phyloP scores from a whole-genome alignment of 2,797 vertebrate genomes.

The Cossypha niveicapilla region DNA sequence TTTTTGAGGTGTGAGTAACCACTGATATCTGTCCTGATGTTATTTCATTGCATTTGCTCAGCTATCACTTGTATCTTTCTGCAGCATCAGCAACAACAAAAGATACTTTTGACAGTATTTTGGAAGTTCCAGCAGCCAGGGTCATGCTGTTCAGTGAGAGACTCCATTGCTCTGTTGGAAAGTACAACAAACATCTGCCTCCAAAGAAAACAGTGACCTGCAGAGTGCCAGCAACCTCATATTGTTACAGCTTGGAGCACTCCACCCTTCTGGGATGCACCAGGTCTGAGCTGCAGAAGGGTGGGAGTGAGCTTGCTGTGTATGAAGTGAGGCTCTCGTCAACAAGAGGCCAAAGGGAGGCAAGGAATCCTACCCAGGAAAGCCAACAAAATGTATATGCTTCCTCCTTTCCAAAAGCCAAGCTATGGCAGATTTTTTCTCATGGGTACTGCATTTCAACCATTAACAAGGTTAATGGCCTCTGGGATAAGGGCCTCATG shows the following conservation, averaged over 20 bases:
- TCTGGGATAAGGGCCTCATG: background rate
- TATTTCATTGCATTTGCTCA: background rate
- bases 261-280: background rate
- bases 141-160: background rate
- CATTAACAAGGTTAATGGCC: background rate
- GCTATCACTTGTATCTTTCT: background rate
- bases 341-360: background rate
- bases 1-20: background rate
- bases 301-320: background rate
- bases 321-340: background rate
- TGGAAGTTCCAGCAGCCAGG: background rate
- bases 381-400: background rate
- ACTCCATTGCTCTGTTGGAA: background rate
- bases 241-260: background rate
- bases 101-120: background rate
- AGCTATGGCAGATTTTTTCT: conserved; percentile 12
- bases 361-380: conserved; percentile 15
- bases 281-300: background rate
- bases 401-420: conserved; percentile 13
- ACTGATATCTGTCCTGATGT: background rate
- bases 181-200: background rate
- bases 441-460: background rate
- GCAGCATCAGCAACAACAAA: background rate
- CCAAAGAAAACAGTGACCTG: conserved; percentile 12
- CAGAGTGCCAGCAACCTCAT: background rate